phyloP scores from a whole-genome alignment of 2,888 invertebrate genomes.

The Digitonthophagus gazella region DNA sequence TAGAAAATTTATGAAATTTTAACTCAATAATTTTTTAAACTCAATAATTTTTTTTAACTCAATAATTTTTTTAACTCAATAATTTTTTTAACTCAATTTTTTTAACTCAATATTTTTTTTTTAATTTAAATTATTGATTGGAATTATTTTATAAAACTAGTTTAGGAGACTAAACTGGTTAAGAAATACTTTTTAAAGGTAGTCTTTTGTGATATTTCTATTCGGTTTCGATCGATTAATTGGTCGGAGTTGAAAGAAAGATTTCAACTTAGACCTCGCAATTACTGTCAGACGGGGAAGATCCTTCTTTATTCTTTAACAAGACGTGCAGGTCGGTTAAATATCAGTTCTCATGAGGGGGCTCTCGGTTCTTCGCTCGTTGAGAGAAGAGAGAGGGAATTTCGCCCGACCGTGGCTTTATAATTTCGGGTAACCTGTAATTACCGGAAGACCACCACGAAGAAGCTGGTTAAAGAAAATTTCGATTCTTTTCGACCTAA shows the following conservation, averaged over 20 bases:
- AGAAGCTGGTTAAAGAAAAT: neutral
- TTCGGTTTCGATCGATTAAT: neutral
- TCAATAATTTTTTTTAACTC: too few relatives aligned
- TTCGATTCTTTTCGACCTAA: too few relatives aligned
- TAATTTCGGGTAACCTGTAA: slow-evolving; percentile 13
- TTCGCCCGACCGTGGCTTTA: neutral
- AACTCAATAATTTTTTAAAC: too few relatives aligned
- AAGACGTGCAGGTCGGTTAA: neutral
- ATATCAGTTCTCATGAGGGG: neutral
- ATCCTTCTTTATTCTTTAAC: neutral
- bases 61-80: too few relatives aligned
- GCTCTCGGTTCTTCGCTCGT: neutral
- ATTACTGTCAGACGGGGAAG: neutral
- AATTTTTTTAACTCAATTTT: too few relatives aligned
- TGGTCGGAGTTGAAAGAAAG: neutral
- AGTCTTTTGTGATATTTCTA: neutral
- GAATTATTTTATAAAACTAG: too few relatives aligned
- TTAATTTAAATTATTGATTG: too few relatives aligned
- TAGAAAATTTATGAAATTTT: too few relatives aligned
- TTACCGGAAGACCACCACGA: slow-evolving; percentile 13
- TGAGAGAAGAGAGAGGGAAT: neutral
- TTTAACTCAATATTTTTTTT: too few relatives aligned
- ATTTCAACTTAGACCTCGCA: neutral
- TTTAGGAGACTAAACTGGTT: too few relatives aligned
- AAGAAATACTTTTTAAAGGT: too few relatives aligned